Evolutionary conservation across 2,797 vertebrate species (phyloP).

Genomic region (Falco rusticolus): DNA sequence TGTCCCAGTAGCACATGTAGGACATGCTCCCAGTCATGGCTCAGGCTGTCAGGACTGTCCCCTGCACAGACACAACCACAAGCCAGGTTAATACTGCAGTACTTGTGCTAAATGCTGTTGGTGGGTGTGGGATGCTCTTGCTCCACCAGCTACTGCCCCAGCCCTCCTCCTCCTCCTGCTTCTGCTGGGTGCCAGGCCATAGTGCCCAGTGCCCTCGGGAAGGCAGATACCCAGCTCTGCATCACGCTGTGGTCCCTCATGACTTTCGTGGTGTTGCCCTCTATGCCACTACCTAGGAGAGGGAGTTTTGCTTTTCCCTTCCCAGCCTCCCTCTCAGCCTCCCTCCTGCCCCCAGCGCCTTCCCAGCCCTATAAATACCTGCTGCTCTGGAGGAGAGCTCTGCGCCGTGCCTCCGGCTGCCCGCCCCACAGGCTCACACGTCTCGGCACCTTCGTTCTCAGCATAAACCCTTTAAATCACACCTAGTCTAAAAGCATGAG

Average conservation of each 20-base stretch:
- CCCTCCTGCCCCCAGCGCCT: not conserved
- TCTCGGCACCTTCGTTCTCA: not conserved
- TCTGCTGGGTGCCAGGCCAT: not conserved
- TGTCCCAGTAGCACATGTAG: not conserved
- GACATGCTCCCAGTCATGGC: not conserved
- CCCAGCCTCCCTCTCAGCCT: not conserved
- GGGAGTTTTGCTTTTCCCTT: not conserved
- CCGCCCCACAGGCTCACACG: not conserved
- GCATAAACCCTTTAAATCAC: not conserved
- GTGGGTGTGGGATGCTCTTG: not conserved
- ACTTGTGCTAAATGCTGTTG: not conserved
- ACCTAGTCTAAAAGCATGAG: not conserved
- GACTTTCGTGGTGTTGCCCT: accelerated
- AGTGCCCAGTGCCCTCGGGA: not conserved
- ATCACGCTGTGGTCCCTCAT: accelerated
- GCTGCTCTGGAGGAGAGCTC: not conserved
- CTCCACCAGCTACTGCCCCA: not conserved
- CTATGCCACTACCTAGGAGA: not conserved
- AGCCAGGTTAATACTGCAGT: not conserved
- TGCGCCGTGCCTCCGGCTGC: not conserved
- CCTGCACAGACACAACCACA: not conserved
- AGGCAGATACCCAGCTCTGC: not conserved
- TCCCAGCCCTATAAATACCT: not conserved
- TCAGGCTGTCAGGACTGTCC: not conserved
- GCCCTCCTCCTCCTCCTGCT: not conserved